Conservation (phyloP, 1,140 invertebrate genomes). For the Eufriesea mexicana region DNA sequence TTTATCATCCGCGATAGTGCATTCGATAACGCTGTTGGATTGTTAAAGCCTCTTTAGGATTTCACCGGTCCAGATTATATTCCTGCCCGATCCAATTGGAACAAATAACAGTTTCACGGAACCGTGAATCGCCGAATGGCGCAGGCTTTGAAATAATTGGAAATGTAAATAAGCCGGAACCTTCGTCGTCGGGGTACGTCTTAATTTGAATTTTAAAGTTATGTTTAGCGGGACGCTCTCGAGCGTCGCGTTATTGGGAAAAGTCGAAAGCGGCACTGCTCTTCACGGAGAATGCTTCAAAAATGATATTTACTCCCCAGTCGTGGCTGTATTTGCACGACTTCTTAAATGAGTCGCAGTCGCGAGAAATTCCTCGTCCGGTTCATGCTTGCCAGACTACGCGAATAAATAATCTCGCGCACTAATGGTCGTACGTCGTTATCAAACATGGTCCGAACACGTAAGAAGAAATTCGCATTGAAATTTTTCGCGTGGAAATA, state of each 20-base stretch:
- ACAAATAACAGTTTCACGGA: slow-evolving; percentile 24
- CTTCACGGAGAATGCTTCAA: not conserved
- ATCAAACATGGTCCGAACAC: not conserved
- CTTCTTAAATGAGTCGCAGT: not conserved
- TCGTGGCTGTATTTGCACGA: not conserved
- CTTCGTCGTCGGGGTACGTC: not conserved
- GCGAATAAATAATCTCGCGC: not conserved
- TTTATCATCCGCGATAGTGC: not conserved
- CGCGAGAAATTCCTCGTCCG: not conserved
- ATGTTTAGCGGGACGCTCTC: not conserved
- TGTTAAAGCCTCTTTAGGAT: not conserved
- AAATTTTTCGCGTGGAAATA: too few relatives aligned
- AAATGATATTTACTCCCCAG: not conserved
- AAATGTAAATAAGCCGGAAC: slow-evolving; percentile 44
- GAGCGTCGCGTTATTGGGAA: not conserved
- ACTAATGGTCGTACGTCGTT: not conserved
- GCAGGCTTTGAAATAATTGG: slow-evolving; percentile 11
- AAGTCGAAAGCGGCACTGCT: not conserved
- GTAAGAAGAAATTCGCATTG: too few relatives aligned
- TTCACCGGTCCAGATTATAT: not conserved
- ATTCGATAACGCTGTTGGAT: not conserved
- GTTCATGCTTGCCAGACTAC: not conserved
- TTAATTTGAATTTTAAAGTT: slow-evolving; percentile 41
- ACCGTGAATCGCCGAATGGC: not conserved
- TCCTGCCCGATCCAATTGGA: not conserved